These are phyloP conservation scores for Eudyptes chrysolophus DNA, from an alignment of 2,113 vertebrate genomes.

Conservation along the genomic window DNA sequence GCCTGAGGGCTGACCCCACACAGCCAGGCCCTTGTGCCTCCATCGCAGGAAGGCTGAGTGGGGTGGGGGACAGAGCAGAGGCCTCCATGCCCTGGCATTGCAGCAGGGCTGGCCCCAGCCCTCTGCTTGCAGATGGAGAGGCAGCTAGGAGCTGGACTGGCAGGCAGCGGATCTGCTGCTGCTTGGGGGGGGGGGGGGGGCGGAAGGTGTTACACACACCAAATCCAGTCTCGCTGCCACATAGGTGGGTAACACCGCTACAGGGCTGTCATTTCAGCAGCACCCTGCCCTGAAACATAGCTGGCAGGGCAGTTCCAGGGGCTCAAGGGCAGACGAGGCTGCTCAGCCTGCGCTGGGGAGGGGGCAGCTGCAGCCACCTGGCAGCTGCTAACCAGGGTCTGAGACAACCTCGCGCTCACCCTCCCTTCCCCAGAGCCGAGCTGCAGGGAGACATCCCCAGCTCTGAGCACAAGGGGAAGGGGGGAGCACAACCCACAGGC, in stretches of 20 bases:
- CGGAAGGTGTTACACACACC: neutral
- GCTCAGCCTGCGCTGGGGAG: neutral
- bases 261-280: neutral
- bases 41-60: rapidly evolving
- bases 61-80: neutral
- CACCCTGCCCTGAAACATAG: neutral
- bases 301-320: neutral
- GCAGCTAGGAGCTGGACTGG: neutral
- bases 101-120: neutral
- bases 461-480: neutral
- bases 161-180: neutral
- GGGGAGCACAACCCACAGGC: conserved; percentile 15
- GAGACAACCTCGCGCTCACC: neutral
- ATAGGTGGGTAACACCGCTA: neutral
- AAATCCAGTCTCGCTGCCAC: neutral
- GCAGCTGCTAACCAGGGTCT: neutral
- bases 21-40: neutral
- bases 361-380: neutral
- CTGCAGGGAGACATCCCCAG: neutral
- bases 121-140: neutral
- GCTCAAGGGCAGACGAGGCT: neutral
- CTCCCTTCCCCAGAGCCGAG: neutral
- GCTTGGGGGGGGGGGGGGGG: neutral
- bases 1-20: neutral
- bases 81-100: neutral